phyloP scores from a whole-genome alignment of 1,140 invertebrate species.

The Berghia stephanieae region DNA sequence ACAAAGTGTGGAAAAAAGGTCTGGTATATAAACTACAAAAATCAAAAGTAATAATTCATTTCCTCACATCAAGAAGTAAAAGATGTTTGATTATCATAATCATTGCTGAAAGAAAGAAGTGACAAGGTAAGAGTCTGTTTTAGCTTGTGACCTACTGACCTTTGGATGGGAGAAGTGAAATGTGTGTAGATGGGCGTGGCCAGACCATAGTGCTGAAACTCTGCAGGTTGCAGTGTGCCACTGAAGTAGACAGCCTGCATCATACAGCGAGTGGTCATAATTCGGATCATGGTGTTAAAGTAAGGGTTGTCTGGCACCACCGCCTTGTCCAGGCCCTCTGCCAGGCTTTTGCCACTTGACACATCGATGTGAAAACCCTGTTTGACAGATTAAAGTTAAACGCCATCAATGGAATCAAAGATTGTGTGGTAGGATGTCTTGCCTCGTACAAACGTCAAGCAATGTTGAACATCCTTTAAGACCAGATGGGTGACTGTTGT shows the following conservation, averaged over 20 bases:
- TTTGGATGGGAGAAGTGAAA: slow-evolving; percentile 94
- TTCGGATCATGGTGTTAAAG: slow-evolving; percentile 81
- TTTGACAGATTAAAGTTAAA: slow-evolving; percentile 9
- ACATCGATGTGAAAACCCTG: slow-evolving; percentile 70
- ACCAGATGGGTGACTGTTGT: too few relatives aligned
- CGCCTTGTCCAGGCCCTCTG: slow-evolving; percentile 65
- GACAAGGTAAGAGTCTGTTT: too few relatives aligned
- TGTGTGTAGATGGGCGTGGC: slow-evolving; percentile 91
- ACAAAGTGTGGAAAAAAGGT: too few relatives aligned
- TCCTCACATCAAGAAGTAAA: too few relatives aligned
- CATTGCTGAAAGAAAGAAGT: too few relatives aligned
- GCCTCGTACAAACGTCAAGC: too few relatives aligned
- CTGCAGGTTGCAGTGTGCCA: slow-evolving; percentile 76
- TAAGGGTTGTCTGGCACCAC: slow-evolving; percentile 62
- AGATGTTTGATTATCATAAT: too few relatives aligned
- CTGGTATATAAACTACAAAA: too few relatives aligned
- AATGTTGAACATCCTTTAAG: too few relatives aligned
- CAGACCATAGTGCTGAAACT: slow-evolving; percentile 87
- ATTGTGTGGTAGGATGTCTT: too few relatives aligned
- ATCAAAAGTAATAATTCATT: too few relatives aligned
- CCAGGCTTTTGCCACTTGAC: slow-evolving; percentile 62
- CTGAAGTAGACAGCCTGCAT: slow-evolving; percentile 99
- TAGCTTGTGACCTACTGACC: too few relatives aligned
- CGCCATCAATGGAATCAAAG: neutral
- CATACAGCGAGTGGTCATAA: slow-evolving; percentile 97